Conservation (phyloP, 2,888 invertebrate species). For the Macrosiphum euphorbiae region DNA sequence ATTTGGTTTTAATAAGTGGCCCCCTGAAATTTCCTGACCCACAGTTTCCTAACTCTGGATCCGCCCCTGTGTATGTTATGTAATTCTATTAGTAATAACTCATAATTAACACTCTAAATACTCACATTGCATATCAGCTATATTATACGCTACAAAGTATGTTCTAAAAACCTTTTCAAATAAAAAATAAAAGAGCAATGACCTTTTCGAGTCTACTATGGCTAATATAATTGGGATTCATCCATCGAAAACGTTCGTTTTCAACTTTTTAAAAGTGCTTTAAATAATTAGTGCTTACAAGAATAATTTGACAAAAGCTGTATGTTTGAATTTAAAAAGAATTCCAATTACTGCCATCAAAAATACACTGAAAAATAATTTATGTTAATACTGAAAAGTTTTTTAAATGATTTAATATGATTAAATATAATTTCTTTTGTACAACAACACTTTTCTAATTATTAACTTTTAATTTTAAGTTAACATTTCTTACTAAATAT, state of each 20-base stretch:
- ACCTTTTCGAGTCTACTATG: background rate
- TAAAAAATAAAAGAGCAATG: background rate
- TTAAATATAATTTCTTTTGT: background rate
- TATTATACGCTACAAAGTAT: background rate
- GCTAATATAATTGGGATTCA: background rate
- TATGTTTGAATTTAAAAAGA: background rate
- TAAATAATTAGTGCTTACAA: background rate
- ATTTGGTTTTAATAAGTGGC: too few species aligned
- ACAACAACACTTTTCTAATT: background rate
- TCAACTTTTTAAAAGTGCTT: conserved; percentile 16
- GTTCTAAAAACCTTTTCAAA: background rate
- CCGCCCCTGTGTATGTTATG: background rate
- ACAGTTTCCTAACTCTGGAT: too few species aligned
- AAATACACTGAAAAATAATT: background rate
- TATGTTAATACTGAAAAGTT: background rate
- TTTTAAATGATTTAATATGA: background rate
- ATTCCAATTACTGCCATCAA: background rate
- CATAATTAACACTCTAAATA: background rate
- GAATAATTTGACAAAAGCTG: conserved; percentile 4
- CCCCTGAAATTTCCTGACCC: too few species aligned
- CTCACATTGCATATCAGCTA: background rate
- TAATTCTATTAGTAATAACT: background rate
- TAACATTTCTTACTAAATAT: background rate
- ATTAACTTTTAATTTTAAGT: background rate
- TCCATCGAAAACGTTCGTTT: background rate